Evolutionary conservation across 2,797 vertebrate genomes (phyloP).

Genomic region (Epinephelus malabaricus): DNA sequence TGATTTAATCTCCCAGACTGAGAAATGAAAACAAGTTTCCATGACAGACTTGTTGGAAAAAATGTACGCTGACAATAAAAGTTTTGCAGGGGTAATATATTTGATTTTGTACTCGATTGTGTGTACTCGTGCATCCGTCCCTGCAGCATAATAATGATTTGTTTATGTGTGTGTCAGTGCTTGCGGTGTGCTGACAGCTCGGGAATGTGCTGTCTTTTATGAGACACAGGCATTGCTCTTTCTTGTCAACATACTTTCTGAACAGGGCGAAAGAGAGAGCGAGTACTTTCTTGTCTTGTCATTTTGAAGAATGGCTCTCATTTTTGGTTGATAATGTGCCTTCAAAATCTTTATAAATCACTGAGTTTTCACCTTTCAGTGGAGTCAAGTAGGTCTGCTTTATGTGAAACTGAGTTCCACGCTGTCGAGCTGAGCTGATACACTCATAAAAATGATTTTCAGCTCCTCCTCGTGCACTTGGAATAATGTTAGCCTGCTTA

Average conservation of each 20-base stretch:
- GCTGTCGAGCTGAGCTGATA: slow-evolving; percentile 22
- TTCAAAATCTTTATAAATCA: slow-evolving; percentile 65
- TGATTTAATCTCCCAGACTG: slow-evolving; percentile 31
- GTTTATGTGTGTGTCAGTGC: slow-evolving; percentile 50
- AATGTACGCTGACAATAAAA: slow-evolving; percentile 33
- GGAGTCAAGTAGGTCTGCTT: slow-evolving; percentile 34
- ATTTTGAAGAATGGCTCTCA: slow-evolving; percentile 69
- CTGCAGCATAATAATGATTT: slow-evolving; percentile 49
- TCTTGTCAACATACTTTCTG: slow-evolving; percentile 59
- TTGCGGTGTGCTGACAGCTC: slow-evolving; percentile 43
- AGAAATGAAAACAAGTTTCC: slow-evolving; percentile 45
- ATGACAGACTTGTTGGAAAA: slow-evolving; percentile 39
- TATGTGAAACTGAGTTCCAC: slow-evolving; percentile 29
- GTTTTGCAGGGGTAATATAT: slow-evolving; percentile 38
- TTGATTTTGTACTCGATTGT: slow-evolving; percentile 22
- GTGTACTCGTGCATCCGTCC: slow-evolving; percentile 33
- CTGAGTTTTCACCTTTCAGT: slow-evolving; percentile 37
- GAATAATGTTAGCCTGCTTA: slow-evolving; percentile 3
- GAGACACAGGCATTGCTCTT: slow-evolving; percentile 54
- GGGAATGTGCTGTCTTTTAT: slow-evolving; percentile 59
- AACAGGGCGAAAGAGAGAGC: slow-evolving; percentile 29
- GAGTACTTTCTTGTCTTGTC: slow-evolving; percentile 66
- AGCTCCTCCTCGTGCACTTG: background rate
- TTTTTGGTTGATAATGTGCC: slow-evolving; percentile 64
- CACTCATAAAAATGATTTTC: slow-evolving; percentile 46